Evolutionary conservation across 2,797 vertebrate species (phyloP), one percentile per base, ranked within the genome.

Genomic region (Oreortyx pictus): DNA sequence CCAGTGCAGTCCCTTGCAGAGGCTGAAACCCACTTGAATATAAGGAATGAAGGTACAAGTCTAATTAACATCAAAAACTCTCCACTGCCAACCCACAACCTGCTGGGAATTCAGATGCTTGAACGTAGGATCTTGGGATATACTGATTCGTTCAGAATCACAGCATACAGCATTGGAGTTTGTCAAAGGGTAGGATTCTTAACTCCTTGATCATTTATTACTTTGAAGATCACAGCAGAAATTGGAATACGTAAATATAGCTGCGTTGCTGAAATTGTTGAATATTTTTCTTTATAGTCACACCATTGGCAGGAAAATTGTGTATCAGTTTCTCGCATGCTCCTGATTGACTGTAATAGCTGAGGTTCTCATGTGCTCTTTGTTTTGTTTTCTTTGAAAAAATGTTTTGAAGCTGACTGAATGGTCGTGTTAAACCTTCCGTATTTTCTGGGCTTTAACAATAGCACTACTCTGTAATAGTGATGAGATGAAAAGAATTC

Each of bases 401-500:
- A 81, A 15, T 65, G 16, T 71, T 92, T 72, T 70, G 77, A 85
- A 91, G 49, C 41, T 76, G 87, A 85, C 1, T 20, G 5, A 71
- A 67, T 43, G 9, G 41, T 19, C 18, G 88, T 47, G 19, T 68
- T 76, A 86, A 77, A 86, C 46, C 11, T 62, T 78, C 35, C 59
- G 14, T 52, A 37, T 47, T 14, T 80, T 90, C 54, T 56, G 10
- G 27, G 47, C 41, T 73, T 77, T 70, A 78, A 62, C 17, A 90
- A 49, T 16, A 91, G 57, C 57, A 61, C 23, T 71, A n/a, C 39
- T 82, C 24, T 86, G 19, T 60, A 94, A 74, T 24, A 92, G 62
- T 5, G 52, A 73, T 35, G 54, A 81, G 50, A 67, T 50, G 0
- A 94, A 78, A 76, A 59, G 59, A 92, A 73, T 27, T 29, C 24